Evolutionary conservation across 2,888 invertebrate genomes (phyloP).

Genomic region (Pristionchus mayeri): DNA sequence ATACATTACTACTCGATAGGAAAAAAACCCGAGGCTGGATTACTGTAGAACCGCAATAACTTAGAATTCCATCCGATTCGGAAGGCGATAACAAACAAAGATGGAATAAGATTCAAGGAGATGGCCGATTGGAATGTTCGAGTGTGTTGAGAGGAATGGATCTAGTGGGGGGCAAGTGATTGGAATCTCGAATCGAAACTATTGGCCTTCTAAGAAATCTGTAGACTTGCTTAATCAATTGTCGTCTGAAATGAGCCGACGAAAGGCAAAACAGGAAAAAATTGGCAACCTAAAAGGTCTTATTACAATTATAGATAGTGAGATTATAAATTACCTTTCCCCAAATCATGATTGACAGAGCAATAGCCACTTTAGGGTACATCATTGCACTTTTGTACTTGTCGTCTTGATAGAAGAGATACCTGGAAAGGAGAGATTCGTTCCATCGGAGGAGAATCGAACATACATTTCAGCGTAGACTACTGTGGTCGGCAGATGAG

Average conservation of each 20-base stretch:
- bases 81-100: neutral
- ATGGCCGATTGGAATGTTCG: constrained; percentile 43
- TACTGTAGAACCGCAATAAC: constrained; percentile 16
- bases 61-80: neutral
- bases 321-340: constrained; percentile 58
- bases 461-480: constrained; percentile 62
- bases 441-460: neutral
- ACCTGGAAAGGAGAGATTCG: constrained; percentile 53
- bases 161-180: constrained; percentile 41
- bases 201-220: neutral
- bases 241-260: constrained; percentile 45
- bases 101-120: neutral
- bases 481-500: constrained; percentile 63
- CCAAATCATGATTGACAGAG: constrained; percentile 57
- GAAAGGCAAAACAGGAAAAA: constrained; percentile 50
- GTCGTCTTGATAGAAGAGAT: constrained; percentile 55
- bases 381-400: constrained; percentile 54
- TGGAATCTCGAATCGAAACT: constrained; percentile 41
- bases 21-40: neutral
- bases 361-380: constrained; percentile 58
- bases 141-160: constrained; percentile 50
- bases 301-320: too few relatives aligned
- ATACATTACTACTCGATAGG: neutral
- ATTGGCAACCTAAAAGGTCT: constrained; percentile 44
- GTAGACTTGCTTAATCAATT: constrained; percentile 34